These are phyloP conservation scores for Drosophila athabasca DNA, from an alignment of 1,140 invertebrate genomes.

Conservation along the genomic window DNA sequence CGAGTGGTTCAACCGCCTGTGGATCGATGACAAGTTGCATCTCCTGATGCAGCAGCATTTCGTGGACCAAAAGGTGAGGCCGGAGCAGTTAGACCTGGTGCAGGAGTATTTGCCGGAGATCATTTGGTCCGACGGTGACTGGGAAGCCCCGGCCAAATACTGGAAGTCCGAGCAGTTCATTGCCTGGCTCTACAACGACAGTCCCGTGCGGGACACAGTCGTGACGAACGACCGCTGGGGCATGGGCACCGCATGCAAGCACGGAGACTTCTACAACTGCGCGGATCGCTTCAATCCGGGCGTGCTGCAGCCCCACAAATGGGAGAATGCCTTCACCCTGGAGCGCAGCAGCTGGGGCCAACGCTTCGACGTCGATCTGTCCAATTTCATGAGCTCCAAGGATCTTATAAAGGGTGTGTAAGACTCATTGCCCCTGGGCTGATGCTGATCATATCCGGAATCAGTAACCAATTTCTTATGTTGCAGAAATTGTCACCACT, in stretches of 20 bases:
- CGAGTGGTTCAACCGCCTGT: constrained; percentile 96
- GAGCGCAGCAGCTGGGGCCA: constrained; percentile 96
- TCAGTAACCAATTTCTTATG: not conserved
- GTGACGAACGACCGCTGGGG: constrained; percentile 94
- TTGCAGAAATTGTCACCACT: constrained; percentile 88
- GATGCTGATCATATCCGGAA: too few species aligned
- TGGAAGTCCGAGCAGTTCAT: constrained; percentile 92
- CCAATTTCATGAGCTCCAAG: constrained; percentile 89
- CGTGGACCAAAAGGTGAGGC: constrained; percentile 88
- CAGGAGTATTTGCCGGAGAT: constrained; percentile 93
- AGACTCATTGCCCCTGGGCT: not conserved
- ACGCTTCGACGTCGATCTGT: constrained; percentile 88
- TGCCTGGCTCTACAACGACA: constrained; percentile 97
- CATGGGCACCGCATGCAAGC: constrained; percentile 89
- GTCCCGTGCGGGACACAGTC: constrained; percentile 94
- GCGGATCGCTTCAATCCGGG: constrained; percentile 94
- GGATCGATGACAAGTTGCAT: constrained; percentile 89
- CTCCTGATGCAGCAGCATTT: constrained; percentile 88
- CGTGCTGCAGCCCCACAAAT: constrained; percentile 90
- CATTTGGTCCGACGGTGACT: constrained; percentile 97
- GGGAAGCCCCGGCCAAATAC: constrained; percentile 92
- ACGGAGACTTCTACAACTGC: constrained; percentile 95
- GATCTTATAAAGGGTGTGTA: constrained; percentile 87
- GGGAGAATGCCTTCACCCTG: constrained; percentile 96
- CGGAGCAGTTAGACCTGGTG: constrained; percentile 90